phyloP scores from a whole-genome alignment of 2,888 invertebrate genomes.

The Geotrupes spiniger region DNA sequence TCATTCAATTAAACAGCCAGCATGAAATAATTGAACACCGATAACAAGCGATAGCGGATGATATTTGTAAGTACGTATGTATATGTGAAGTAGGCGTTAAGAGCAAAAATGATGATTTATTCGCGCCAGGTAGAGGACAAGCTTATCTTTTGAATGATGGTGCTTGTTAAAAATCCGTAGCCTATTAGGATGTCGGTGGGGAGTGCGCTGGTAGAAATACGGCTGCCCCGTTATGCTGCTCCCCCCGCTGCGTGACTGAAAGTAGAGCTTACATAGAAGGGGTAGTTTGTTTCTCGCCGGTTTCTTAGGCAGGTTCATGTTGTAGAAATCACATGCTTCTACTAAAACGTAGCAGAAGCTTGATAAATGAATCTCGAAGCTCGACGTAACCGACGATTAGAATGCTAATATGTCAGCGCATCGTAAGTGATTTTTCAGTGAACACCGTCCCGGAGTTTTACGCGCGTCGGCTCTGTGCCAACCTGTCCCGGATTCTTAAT shows the following conservation, averaged over 20 bases:
- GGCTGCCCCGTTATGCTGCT: constrained; percentile 12
- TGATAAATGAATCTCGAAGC: constrained; percentile 26
- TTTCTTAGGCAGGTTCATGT: constrained; percentile 9
- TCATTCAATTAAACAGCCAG: constrained; percentile 13
- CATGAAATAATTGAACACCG: constrained; percentile 4
- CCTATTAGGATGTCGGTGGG: constrained; percentile 41
- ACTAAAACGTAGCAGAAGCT: constrained; percentile 23
- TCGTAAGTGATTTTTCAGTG: constrained; percentile 40
- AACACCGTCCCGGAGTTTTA: constrained; percentile 9
- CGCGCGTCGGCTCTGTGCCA: constrained; percentile 11
- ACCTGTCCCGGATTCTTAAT: constrained; percentile 26
- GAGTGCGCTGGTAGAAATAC: constrained; percentile 27
- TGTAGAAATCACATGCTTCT: constrained; percentile 21
- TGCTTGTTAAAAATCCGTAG: constrained; percentile 45
- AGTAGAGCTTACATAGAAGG: constrained; percentile 22
- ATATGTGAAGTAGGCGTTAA: constrained; percentile 22
- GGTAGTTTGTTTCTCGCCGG: constrained; percentile 6
- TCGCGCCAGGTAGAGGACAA: constrained; percentile 42
- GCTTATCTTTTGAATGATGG: constrained; percentile 47
- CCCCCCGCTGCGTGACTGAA: constrained; percentile 26
- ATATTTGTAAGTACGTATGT: background rate
- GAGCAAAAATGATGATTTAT: constrained; percentile 42
- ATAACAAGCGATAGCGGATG: background rate
- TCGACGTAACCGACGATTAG: constrained; percentile 33
- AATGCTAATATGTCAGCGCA: constrained; percentile 38